phyloP scores from a whole-genome alignment of 2,888 invertebrate genomes.

The Caenorhabditis uteleia region DNA sequence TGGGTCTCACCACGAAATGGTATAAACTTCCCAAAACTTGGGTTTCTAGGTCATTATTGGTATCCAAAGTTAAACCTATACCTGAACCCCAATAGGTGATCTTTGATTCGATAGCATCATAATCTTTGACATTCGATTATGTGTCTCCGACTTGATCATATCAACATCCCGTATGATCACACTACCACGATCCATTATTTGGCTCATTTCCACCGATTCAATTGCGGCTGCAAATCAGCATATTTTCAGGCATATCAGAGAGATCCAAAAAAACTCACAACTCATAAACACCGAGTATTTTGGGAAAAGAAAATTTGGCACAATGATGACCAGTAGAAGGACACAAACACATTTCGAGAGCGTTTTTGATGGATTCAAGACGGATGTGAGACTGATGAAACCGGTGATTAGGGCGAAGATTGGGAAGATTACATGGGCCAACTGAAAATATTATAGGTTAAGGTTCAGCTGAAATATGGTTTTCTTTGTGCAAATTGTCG shows the following conservation, averaged over 20 bases:
- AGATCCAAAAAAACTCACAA: conserved; percentile 11
- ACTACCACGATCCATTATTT: conserved; percentile 36
- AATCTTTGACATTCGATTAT: conserved; percentile 39
- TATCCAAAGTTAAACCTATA: too few species aligned
- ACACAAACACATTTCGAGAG: conserved; percentile 40
- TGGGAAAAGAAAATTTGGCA: conserved; percentile 47
- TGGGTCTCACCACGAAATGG: too few species aligned
- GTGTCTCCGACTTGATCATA: conserved; percentile 42
- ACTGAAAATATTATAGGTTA: conserved; percentile 3
- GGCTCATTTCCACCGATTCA: conserved; percentile 43
- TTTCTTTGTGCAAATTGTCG: too few species aligned
- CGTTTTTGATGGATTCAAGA: conserved; percentile 37
- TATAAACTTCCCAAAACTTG: too few species aligned
- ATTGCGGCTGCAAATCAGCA: conserved; percentile 44
- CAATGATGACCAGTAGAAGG: conserved; percentile 36
- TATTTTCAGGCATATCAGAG: too few species aligned
- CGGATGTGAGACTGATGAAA: conserved; percentile 36
- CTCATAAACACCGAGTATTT: conserved; percentile 40
- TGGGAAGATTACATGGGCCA: conserved; percentile 42
- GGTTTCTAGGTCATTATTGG: too few species aligned
- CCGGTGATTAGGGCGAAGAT: conserved; percentile 44
- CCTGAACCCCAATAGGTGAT: conserved; percentile 32
- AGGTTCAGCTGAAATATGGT: too few species aligned
- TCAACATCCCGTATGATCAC: conserved; percentile 21
- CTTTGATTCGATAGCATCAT: conserved; percentile 28